Evolutionary conservation across 2,797 vertebrate species (phyloP).

Genomic region (Mormyrops boulengeri): DNA sequence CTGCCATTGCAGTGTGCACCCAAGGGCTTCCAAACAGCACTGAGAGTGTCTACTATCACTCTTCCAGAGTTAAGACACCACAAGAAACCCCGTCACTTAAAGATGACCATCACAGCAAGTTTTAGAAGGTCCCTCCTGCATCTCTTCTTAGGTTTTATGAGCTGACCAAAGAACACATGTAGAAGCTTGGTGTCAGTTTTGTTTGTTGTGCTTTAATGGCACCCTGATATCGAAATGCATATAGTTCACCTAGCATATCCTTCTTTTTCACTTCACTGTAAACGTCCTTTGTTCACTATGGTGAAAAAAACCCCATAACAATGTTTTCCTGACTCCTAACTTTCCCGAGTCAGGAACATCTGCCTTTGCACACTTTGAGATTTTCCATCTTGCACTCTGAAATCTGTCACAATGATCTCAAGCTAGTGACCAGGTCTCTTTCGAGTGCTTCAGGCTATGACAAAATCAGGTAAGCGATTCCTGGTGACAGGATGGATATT

Average conservation of each 20-base stretch:
- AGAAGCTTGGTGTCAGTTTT: neutral
- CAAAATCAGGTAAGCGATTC: conserved; percentile 19
- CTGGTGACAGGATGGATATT: conserved; percentile 27
- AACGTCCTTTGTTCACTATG: neutral
- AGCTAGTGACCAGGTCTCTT: conserved; percentile 27
- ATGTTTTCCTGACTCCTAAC: neutral
- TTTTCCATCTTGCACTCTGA: neutral
- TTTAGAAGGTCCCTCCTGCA: neutral
- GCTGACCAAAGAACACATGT: neutral
- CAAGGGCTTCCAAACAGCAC: neutral
- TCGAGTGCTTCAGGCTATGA: conserved; percentile 38
- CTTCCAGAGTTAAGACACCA: neutral
- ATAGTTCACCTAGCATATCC: neutral
- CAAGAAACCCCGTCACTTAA: neutral
- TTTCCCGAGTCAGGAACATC: neutral
- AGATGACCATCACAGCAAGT: neutral
- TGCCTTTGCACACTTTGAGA: neutral
- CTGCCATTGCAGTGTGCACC: neutral
- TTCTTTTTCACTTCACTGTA: neutral
- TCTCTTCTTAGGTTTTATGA: neutral
- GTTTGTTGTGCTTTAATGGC: neutral
- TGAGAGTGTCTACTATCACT: neutral
- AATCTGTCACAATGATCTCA: conserved; percentile 26
- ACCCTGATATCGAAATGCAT: neutral
- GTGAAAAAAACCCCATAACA: neutral